Base-by-base conservation (phyloP, 2,888 invertebrate species). In the Erebia epiphron region DNA sequence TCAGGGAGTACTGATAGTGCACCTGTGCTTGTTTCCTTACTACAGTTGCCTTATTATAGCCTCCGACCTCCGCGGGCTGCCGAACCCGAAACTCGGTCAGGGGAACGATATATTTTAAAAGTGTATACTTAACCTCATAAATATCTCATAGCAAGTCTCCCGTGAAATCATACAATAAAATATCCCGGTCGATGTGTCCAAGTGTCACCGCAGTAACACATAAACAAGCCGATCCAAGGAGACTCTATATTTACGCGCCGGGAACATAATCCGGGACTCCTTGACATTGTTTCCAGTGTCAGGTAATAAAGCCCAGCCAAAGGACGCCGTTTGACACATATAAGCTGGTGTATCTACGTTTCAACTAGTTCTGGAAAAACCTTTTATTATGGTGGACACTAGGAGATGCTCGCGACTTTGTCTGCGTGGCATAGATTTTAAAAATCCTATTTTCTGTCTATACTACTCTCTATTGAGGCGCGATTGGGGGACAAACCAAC, bases 221-320 rank as follows among this genome's bases (percentile, higher is more conserved):
- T 18, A 21, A 62, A 62, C 61, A 2, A 49, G 46, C 61, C 18
- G 61, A 8, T 11, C 18, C 62, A 62, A 62, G 62, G 62, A 49
- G 16, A 62, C 62, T 18, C 49, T 49, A 61, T 61, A 61, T 61
- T 46, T 46, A 49, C 21, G 14, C 21, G 16, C 2, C 49, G 18
- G 62, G 49, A 62, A 49, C 62, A 49, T 14, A 21, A 62, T 21
- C 62, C 62, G 8, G 46, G 60, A 60, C 11, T 9, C 61, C 62
- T 62, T 62, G 62, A 62, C 62, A 62, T 21, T 46, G 62, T 62
- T 46, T 62, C 21, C 62, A 14, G 14, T 21, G 61, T n/a, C 60
- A 41, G 8, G 41, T 16, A n/a, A 58, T 43, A 16, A 43, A 60
- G 60, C 60, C 1, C 57, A 16, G 52, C n/a, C 50, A 8, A n/a